Percentiles rank a stretch among this genome's conserved stretches.
These are phyloP conservation scores for Busseola fusca DNA, from an alignment of 2,888 invertebrate genomes.

Conservation along the genomic window DNA sequence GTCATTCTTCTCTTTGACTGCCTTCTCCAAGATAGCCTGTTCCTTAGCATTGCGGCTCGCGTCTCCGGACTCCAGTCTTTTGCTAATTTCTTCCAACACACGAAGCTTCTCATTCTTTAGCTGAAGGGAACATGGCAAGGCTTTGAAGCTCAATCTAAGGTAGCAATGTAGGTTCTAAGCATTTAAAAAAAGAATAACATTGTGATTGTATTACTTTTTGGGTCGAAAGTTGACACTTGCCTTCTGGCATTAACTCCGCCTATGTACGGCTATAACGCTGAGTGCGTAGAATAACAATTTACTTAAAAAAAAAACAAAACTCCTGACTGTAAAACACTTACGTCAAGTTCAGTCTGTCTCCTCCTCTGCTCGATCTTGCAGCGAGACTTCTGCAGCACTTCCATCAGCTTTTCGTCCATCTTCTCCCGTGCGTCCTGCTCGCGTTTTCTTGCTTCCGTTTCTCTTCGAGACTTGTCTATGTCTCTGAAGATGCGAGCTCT, in stretches of 20 bases:
- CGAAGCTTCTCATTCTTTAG: constrained; percentile 78
- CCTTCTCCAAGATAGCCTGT: constrained; percentile 84
- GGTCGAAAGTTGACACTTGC: background rate
- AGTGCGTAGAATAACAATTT: background rate
- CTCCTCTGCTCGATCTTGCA: constrained; percentile 68
- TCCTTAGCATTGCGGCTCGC: constrained; percentile 81
- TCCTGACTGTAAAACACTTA: constrained; percentile 50
- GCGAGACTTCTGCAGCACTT: constrained; percentile 71
- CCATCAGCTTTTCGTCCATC: constrained; percentile 77
- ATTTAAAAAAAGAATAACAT: background rate
- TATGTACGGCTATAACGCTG: too few species aligned
- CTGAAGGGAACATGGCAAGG: constrained; percentile 59
- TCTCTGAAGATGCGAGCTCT: constrained; percentile 76
- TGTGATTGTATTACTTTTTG: background rate
- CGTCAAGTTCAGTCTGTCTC: constrained; percentile 75
- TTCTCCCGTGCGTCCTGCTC: constrained; percentile 71
- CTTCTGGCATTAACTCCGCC: background rate
- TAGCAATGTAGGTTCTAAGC: background rate
- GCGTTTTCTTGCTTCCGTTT: constrained; percentile 62
- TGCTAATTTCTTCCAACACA: constrained; percentile 83
- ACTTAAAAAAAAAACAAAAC: background rate
- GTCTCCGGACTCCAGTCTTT: constrained; percentile 79
- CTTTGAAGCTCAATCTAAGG: background rate
- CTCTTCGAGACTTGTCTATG: constrained; percentile 72
- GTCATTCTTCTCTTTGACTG: constrained; percentile 80